Conservation (phyloP, 2,888 invertebrate species). For the Catocala fraxini region DNA sequence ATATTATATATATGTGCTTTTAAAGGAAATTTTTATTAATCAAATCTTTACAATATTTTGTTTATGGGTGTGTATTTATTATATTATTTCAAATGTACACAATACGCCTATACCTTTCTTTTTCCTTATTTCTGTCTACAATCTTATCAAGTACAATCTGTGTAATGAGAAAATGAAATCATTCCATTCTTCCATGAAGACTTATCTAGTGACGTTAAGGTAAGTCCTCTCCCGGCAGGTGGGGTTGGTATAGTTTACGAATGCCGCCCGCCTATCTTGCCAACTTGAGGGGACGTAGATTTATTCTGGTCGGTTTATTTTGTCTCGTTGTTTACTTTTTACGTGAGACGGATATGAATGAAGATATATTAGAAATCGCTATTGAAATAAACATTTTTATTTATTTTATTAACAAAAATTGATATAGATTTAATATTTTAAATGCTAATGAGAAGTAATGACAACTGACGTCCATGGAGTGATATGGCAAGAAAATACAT, state of each 20-base stretch:
- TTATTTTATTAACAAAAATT: conserved; percentile 1
- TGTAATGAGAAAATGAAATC: conserved; percentile 4
- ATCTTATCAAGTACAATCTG: not conserved
- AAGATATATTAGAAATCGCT: conserved; percentile 47
- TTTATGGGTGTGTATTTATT: no score
- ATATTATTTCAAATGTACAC: no score
- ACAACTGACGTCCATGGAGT: conserved; percentile 53
- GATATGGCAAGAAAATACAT: conserved; percentile 87
- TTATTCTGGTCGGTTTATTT: conserved; percentile 74
- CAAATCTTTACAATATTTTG: no score
- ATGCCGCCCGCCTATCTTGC: conserved; percentile 64
- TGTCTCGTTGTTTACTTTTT: conserved; percentile 52
- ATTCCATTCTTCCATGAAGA: conserved; percentile 46
- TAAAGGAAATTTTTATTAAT: no score
- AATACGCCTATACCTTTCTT: no score
- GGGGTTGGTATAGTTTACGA: conserved; percentile 71
- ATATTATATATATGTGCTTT: no score
- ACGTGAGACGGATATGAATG: conserved; percentile 28
- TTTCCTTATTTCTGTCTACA: no score
- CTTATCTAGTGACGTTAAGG: conserved; percentile 45
- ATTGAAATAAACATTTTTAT: conserved; percentile 43
- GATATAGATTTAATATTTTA: conserved; percentile 17
- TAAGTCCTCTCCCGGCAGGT: conserved; percentile 52
- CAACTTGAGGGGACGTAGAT: conserved; percentile 70
- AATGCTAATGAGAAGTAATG: conserved; percentile 29